A percentile compares a stretch with the other conserved stretches of the same genome.
phyloP scores from a whole-genome alignment of 2,113 vertebrate genomes.

The Melanostigma gelatinosum region DNA sequence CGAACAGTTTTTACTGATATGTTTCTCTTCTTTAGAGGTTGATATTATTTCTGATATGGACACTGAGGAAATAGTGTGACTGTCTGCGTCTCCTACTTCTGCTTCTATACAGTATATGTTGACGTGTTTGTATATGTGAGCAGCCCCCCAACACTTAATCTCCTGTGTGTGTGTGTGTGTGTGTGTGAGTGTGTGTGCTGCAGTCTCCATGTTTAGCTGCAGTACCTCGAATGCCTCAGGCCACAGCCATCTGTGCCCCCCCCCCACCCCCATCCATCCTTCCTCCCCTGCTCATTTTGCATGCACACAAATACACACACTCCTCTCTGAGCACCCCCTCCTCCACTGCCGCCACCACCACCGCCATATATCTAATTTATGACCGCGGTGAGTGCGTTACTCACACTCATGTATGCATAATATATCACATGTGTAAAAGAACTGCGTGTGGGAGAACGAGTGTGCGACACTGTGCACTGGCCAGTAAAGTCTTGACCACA shows the following conservation, averaged over 20 bases:
- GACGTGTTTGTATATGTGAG: constrained; percentile 31
- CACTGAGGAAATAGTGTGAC: neutral
- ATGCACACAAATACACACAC: constrained; percentile 49
- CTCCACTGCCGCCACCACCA: constrained; percentile 30
- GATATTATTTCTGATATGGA: neutral
- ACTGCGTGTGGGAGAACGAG: constrained; percentile 38
- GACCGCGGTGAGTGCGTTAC: constrained; percentile 70
- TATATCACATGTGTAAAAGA: constrained; percentile 72
- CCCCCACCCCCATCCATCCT: neutral
- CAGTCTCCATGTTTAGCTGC: constrained; percentile 69
- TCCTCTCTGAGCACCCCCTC: constrained; percentile 15
- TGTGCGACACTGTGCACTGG: constrained; percentile 16
- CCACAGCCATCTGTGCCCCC: constrained; percentile 78
- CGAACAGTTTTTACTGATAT: neutral
- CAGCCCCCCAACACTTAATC: constrained; percentile 19
- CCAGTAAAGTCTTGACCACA: constrained; percentile 32
- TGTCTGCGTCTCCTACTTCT: neutral
- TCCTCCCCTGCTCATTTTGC: constrained; percentile 25
- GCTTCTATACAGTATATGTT: constrained; percentile 6
- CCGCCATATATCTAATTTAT: constrained; percentile 78
- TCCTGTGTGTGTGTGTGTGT: constrained; percentile 29
- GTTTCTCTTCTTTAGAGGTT: neutral
- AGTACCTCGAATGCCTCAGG: constrained; percentile 73
- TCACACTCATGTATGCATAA: constrained; percentile 77
- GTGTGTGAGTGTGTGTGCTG: constrained; percentile 49